Conservation (phyloP, 2,888 invertebrate genomes). For the Trichogramma evanescens region DNA sequence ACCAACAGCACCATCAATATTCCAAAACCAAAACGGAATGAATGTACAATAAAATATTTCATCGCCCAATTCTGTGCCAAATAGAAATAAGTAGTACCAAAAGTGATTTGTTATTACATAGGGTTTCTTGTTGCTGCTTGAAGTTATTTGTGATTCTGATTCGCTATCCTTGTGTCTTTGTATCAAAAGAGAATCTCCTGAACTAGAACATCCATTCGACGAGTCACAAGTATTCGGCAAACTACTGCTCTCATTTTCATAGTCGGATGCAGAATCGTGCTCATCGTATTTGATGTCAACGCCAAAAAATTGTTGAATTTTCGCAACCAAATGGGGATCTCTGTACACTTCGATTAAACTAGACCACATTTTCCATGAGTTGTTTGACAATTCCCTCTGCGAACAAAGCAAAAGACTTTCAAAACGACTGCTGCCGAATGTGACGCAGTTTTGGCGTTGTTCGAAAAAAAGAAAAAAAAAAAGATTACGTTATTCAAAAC, state of each 20-base stretch:
- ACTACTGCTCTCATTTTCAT: slow-evolving; percentile 13
- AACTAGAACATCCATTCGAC: slow-evolving; percentile 34
- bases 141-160: slow-evolving; percentile 39
- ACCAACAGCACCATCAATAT: slow-evolving; percentile 80
- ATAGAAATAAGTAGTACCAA: slow-evolving; percentile 77
- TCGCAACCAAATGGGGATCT: slow-evolving; percentile 68
- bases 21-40: slow-evolving; percentile 93
- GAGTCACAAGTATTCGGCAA: slow-evolving; percentile 12
- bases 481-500: no score
- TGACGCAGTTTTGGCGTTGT: no score
- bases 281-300: slow-evolving; percentile 50
- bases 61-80: slow-evolving; percentile 83
- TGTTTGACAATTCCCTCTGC: neutral
- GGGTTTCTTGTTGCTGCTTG: slow-evolving; percentile 45
- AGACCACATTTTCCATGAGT: slow-evolving; percentile 31
- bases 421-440: no score
- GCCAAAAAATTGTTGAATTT: slow-evolving; percentile 74
- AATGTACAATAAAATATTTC: slow-evolving; percentile 87
- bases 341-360: slow-evolving; percentile 60
- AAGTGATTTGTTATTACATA: slow-evolving; percentile 63
- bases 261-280: neutral
- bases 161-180: slow-evolving; percentile 25
- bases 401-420: no score
- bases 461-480: no score
- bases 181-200: slow-evolving; percentile 4